phyloP scores from a whole-genome alignment of 92 coral and sea anemone genomes.

The Actinernus sp. region DNA sequence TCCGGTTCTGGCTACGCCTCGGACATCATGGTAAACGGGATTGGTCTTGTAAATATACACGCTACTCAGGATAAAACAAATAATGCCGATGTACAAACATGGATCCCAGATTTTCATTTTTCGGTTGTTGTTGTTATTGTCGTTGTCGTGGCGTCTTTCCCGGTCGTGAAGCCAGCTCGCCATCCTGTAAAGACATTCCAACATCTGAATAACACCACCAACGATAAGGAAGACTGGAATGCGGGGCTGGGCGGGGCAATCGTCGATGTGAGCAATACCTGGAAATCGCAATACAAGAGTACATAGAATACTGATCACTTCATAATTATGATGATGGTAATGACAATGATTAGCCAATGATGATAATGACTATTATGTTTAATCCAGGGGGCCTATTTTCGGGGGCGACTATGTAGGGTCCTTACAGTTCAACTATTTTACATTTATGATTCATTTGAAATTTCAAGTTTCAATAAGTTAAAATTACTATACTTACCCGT shows the following conservation, averaged over 20 bases:
- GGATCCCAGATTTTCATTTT: constrained; percentile 4
- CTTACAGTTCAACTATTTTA: too few relatives aligned
- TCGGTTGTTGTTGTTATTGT: not conserved
- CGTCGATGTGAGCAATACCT: constrained; percentile 6
- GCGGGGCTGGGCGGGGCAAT: constrained; percentile 16
- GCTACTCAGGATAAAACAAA: constrained; percentile 1
- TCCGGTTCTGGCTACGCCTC: not conserved
- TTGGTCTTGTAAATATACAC: constrained; percentile 7
- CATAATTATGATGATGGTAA: too few relatives aligned
- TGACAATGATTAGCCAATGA: too few relatives aligned
- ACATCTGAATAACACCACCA: constrained; percentile 6
- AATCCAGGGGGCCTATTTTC: too few relatives aligned
- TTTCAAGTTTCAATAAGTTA: too few relatives aligned
- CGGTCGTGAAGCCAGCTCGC: not conserved
- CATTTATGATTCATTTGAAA: too few relatives aligned
- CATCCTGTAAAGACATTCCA: constrained; percentile 3
- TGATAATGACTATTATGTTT: too few relatives aligned
- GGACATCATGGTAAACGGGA: not conserved
- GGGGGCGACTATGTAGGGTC: too few relatives aligned
- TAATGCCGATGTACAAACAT: constrained; percentile 6
- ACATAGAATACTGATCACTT: too few relatives aligned
- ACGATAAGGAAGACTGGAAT: constrained; percentile 12
- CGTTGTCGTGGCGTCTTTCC: not conserved
- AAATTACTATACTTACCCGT: too few relatives aligned
- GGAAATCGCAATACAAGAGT: not conserved